A percentile compares a stretch with the other conserved stretches of the same genome.
These are phyloP conservation scores for Nothura maculosa DNA, from an alignment of 2,797 vertebrate species.

Conservation along the genomic window DNA sequence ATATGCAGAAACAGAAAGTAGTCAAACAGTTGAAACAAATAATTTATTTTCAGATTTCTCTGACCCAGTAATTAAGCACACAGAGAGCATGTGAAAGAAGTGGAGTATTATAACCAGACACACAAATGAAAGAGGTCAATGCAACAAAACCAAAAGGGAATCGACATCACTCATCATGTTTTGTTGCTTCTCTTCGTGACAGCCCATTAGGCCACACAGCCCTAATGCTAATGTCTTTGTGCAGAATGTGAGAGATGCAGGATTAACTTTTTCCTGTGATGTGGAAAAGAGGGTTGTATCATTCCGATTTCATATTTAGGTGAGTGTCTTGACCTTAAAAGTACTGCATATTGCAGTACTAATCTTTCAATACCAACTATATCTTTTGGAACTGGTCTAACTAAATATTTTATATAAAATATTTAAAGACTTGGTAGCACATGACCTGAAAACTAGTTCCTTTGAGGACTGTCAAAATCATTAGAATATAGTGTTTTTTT, in stretches of 20 bases:
- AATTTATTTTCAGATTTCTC: neutral
- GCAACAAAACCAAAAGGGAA: neutral
- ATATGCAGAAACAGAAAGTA: neutral
- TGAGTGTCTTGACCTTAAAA: neutral
- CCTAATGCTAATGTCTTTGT: neutral
- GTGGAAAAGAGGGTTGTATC: neutral
- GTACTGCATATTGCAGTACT: neutral
- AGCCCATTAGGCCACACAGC: neutral
- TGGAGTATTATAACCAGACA: neutral
- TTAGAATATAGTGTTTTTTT: constrained; percentile 30
- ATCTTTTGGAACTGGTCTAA: neutral
- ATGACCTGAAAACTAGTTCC: neutral
- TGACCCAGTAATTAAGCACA: neutral
- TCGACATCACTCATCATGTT: neutral
- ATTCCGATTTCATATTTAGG: neutral
- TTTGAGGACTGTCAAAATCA: neutral
- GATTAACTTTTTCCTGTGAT: neutral
- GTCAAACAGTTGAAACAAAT: neutral
- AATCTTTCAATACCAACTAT: neutral
- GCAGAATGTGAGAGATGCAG: neutral
- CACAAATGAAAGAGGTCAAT: neutral
- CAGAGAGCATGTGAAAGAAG: neutral
- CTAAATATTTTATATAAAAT: constrained; percentile 13
- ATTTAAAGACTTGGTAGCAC: constrained; percentile 12
- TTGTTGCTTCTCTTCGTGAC: neutral